Evolutionary conservation across 2,888 invertebrate species (phyloP).

Genomic region (Prenolepis imparis): DNA sequence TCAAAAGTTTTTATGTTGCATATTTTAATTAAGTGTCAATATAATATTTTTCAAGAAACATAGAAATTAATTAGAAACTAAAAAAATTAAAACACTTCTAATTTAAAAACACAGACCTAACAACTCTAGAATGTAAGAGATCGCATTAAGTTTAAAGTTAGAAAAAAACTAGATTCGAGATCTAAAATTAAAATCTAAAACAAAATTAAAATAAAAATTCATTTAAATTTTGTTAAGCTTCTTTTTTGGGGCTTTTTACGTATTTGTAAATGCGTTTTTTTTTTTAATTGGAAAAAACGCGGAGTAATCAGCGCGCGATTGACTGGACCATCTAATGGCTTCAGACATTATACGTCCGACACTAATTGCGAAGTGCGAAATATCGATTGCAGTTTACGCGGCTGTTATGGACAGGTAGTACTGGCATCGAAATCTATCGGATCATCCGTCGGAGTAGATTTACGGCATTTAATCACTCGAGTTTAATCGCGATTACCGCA

Average conservation of each 20-base stretch:
- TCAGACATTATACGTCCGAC: constrained; percentile 41
- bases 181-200: neutral
- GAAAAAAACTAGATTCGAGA: neutral
- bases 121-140: too few species aligned
- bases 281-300: constrained; percentile 6
- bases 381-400: constrained; percentile 55
- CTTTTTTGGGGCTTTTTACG: too few species aligned
- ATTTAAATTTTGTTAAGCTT: too few species aligned
- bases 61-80: too few species aligned
- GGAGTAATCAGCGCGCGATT: neutral
- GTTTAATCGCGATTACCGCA: constrained; percentile 51
- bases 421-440: constrained; percentile 50
- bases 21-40: too few species aligned
- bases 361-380: constrained; percentile 56
- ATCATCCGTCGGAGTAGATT: constrained; percentile 55
- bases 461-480: constrained; percentile 56
- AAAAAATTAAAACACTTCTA: too few species aligned
- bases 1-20: too few species aligned
- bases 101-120: too few species aligned
- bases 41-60: too few species aligned
- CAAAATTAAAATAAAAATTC: too few species aligned
- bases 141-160: too few species aligned
- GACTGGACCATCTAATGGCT: constrained; percentile 36
- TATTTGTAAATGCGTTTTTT: neutral
- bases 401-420: constrained; percentile 53